Conservation (phyloP, 2,797 vertebrate genomes). For the Vipera latastei region DNA sequence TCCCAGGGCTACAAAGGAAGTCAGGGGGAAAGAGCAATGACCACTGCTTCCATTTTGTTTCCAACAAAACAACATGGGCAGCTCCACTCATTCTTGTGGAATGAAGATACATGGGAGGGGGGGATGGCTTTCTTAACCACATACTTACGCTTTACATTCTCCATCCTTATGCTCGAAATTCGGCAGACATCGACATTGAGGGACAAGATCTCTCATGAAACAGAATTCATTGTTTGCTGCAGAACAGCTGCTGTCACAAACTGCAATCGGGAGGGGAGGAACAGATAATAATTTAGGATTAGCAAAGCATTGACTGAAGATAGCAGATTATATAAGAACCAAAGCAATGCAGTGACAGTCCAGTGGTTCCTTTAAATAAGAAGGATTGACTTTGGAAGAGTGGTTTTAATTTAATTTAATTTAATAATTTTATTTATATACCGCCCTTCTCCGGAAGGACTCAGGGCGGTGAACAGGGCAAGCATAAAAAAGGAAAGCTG, state of each 20-base stretch:
- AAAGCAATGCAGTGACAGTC: neutral
- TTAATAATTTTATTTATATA: no score
- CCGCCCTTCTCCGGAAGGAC: no score
- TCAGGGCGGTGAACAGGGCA: no score
- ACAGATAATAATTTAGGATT: neutral
- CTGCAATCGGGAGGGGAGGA: constrained; percentile 22
- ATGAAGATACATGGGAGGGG: neutral
- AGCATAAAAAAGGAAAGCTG: neutral
- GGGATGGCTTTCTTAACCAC: neutral
- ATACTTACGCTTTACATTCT: constrained; percentile 62
- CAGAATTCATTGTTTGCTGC: neutral
- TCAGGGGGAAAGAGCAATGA: neutral
- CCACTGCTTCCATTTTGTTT: neutral
- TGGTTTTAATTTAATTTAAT: no score
- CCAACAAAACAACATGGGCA: neutral
- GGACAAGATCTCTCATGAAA: fast-evolving
- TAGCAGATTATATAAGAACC: neutral
- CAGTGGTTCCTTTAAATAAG: neutral
- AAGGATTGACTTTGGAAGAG: neutral
- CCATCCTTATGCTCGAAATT: fast-evolving
- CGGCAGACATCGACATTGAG: constrained; percentile 20
- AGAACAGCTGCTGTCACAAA: constrained; percentile 34
- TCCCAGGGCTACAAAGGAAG: neutral
- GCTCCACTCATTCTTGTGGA: neutral
- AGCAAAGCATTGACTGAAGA: neutral